Base-by-base conservation (phyloP, 1,140 invertebrate species). In the Acromyrmex heyeri region DNA sequence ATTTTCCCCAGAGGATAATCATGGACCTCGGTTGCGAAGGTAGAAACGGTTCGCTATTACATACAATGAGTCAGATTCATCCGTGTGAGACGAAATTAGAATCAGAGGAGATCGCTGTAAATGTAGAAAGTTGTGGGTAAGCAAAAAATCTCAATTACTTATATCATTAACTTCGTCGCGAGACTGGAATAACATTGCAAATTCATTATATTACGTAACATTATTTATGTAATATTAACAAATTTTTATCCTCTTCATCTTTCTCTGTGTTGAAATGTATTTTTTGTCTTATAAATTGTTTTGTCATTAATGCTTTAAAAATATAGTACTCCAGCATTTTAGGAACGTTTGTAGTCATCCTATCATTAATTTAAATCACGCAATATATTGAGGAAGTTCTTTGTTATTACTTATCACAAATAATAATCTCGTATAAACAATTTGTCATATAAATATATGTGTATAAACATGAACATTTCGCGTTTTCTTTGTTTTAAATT, bases 1-100 rank as follows among this genome's bases (percentile, higher is more conserved):
- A 96, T 10, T 97, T 96, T 89, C 97, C 97, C 8, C 93, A 96
- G 2, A 93, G 95, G 16, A 94, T 96, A n/a, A 95, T 97, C 62
- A 94, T 97, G 81, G 94, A 96, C 30, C 89, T 96, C 1, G 94
- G 94, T 6, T 97, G 97, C 89, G 86, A 91, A 21, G 87, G 73
- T 38, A 90, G 93, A 61, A 94, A 93, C 44, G 90, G 91, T 30
- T 89, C 92, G 12, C 86, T 96, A 44, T 89, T 94, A 27, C 93
- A 96, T 18, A 94, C 95, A 6, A 94, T 96, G 86, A 95, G 95
- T 73, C 94, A 96, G 81, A 94, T 95, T 38, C 95, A 96, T 92
- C 95, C 95, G 38, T 97, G 96, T 91, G 92, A 95, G 14, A 91
- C 87, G 7, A 83, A 92, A 59, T 78, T 93, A 21, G 72, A 91